Percentiles rank a stretch among this genome's conserved stretches.
These are phyloP conservation scores for Pachliopta kotzebuea DNA, from an alignment of 2,888 invertebrate genomes.

Conservation along the genomic window DNA sequence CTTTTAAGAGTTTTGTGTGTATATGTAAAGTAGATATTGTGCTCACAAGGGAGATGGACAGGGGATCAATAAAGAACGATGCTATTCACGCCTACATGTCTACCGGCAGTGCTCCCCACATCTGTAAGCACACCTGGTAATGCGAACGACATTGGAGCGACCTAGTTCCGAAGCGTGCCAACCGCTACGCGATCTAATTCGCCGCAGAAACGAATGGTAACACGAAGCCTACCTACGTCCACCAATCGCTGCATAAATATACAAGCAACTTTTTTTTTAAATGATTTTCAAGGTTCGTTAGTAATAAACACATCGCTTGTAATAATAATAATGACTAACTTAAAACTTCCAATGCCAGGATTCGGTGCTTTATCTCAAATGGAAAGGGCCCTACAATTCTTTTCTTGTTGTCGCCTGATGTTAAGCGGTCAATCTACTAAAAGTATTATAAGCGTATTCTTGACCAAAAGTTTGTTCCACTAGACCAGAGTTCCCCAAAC, in stretches of 20 bases:
- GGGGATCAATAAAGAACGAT: conserved; percentile 21
- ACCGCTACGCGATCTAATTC: conserved; percentile 38
- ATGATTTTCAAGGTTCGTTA: no score
- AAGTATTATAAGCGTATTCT: no score
- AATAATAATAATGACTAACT: no score
- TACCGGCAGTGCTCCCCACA: conserved; percentile 20
- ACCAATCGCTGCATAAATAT: conserved; percentile 7
- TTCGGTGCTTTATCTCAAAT: no score
- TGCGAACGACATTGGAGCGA: conserved; percentile 34
- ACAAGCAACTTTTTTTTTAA: background rate
- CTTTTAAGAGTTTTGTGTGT: no score
- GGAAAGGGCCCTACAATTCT: no score
- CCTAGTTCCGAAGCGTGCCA: conserved; percentile 44
- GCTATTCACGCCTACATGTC: conserved; percentile 22
- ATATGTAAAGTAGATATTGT: background rate
- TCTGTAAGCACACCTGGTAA: conserved; percentile 30
- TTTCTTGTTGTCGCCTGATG: no score
- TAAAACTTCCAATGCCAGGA: no score
- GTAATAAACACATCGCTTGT: no score
- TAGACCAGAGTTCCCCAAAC: no score
- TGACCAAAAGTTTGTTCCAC: no score
- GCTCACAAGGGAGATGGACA: conserved; percentile 12
- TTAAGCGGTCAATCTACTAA: no score
- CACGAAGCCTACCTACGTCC: conserved; percentile 30
- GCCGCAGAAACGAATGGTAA: conserved; percentile 39